Evolutionary conservation across 1,140 invertebrate species (phyloP), one percentile per base, ranked within the genome.

Genomic region (Adelges cooleyi): DNA sequence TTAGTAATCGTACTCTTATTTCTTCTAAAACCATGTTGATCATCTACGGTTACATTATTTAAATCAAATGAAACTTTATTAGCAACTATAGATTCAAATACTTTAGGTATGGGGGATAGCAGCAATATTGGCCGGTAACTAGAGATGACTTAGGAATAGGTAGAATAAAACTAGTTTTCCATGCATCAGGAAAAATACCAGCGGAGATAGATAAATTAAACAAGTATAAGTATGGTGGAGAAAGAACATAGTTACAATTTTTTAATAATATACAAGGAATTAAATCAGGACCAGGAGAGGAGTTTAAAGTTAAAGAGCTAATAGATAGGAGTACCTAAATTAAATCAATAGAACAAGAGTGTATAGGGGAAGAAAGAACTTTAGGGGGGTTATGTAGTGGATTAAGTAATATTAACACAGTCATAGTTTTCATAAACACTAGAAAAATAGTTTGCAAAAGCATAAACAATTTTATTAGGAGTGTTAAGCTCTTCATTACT

Each of bases 1-100:
- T 65, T 65, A 23, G 62, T 48, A 49, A n/a, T 38, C 4, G 62
- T 65, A 27, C 18, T 49, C 13, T 36, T 27, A 15, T 65, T 65
- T 3, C 17, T n/a, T 9, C 17, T n/a, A 17, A 65, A 65, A 5
- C 65, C 48, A 33, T 65, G 62, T 48, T 65, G 46, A 33, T 50
- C 48, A 23, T 50, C 48, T 2, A 25, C 13, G 15, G 25, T 50
- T 23, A 50, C 22, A 50, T 50, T 50, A 17, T 10, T 22, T 50
- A 50, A n/a, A 13, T 23, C 20, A 23, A 15, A 22, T 50, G 25
- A 23, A 22, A 51, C 25, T 11, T 44, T 44, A 11, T 15, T 44
- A 11, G 40, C 40, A 44, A 44, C 40, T 15, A 44, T 44, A 5
- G 3, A 44, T 17, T 44, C 40, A 44, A 8, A 44, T 44, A 44